Conservation (phyloP, 2,113 vertebrate genomes). For the Cochlearius cochlearius region DNA sequence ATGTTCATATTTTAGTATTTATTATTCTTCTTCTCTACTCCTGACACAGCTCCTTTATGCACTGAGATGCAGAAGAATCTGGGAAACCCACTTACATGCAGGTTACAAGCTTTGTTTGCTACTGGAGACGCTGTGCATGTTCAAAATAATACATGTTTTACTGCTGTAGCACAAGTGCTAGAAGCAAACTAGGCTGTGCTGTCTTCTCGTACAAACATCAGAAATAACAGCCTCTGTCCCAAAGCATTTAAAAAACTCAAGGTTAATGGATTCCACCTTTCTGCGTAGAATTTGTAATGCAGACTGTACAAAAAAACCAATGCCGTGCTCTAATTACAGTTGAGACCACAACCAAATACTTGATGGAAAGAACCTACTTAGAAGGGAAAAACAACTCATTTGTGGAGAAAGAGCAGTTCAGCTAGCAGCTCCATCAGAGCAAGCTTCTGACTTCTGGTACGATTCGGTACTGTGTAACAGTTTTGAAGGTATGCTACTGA, state of each 20-base stretch:
- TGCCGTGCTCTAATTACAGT: not conserved
- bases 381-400: not conserved
- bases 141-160: not conserved
- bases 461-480: not conserved
- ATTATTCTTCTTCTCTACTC: not conserved
- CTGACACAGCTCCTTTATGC: not conserved
- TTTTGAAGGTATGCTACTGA: not conserved
- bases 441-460: not conserved
- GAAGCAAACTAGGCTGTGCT: not conserved
- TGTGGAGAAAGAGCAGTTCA: not conserved
- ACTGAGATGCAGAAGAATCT: not conserved
- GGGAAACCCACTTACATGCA: not conserved
- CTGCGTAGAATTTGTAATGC: not conserved
- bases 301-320: not conserved
- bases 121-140: not conserved
- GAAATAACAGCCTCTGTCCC: not conserved
- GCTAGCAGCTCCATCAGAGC: not conserved
- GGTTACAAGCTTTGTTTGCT: not conserved
- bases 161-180: not conserved
- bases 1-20: not conserved
- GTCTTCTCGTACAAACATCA: not conserved
- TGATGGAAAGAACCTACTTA: not conserved
- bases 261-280: not conserved
- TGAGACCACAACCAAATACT: not conserved
- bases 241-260: not conserved